Base-by-base conservation (phyloP, 2,113 vertebrate genomes). In the Balaeniceps rex region DNA sequence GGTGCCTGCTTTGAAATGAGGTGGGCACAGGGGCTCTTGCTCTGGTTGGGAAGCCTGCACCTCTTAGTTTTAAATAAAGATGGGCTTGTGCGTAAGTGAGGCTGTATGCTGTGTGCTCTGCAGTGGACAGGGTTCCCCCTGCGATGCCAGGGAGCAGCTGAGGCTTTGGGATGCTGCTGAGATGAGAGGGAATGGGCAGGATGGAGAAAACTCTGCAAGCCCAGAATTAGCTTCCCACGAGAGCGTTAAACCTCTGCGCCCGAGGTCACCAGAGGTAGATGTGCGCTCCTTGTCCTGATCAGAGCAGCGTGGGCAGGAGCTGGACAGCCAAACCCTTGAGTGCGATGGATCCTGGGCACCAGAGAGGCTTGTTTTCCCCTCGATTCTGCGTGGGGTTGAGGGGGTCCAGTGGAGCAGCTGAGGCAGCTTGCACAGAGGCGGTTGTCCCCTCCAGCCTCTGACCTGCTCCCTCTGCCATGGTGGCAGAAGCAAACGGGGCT, bases 301-400 rank as follows among this genome's bases (percentile, higher is more conserved):
- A 12, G 76, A 72, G 66, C 75, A 38, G 34, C 0, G 7, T 63
- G 82, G 51, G 34, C 64, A 64, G 70, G 85, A 78, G 70, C 66
- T 79, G 86, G 40, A 5, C 36, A 40, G 52, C 15, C 64, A 51
- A 0, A 29, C n/a, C 70, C 29, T 38, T 0, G 1, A 28, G 42
- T 6, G 23, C 0, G 3, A 3, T 47, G 87, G 29, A 46, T 87
- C 21, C 36, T 31, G 57, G 47, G 26, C 55, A 38, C 66, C 24
- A 19, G 44, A 29, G 52, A 14, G 46, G 25, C n/a, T 58, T 54
- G 10, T 88, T 82, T 34, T 42, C 21, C 21, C 46, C 49, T 77
- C 2, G 1, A 0, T 77, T 51, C 49, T 83, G 63, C 13, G 0
- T 0, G 44, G 71, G 25, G 8, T 12, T 54, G 34, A 31, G n/a